Base-by-base conservation (phyloP, 2,888 invertebrate species). In the Phoenoteleia sp. region DNA sequence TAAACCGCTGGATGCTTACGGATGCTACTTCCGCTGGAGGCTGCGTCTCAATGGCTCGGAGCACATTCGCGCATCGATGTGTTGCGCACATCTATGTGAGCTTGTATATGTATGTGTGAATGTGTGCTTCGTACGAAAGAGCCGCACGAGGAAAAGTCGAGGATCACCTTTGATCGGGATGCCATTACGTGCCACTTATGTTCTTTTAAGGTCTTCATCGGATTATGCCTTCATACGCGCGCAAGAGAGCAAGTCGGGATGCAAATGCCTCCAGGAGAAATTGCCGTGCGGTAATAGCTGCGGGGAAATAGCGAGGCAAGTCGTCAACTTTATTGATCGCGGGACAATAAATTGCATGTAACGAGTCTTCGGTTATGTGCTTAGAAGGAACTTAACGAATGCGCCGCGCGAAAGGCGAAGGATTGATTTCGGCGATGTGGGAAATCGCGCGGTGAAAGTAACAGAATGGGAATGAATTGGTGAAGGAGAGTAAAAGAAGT, bases 191-290 rank as follows among this genome's bases (percentile, higher is more conserved):
- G 66, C 76, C 76, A 76, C 77, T 77, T 77, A 69, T 69, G 67
- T 77, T 77, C 77, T 69, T 77, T 60, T 77, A 69, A 77, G 60
- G 49, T 77, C 67, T 77, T 69, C 77, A 69, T 77, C 54, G 77
- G 60, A 69, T 77, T 69, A 77, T 21, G n/a, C 13, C 25, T 23
- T 60, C 39, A 54, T 25, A 49, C n/a, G 25, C n/a, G 36, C 17
- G 39, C 19, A 36, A 19, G 27, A 21, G 62, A 33, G 25, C 15
- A 56, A 39, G 27, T 33, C 36, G 19, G 36, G 39, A 66, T 67
- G 66, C 76, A 66, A 76, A 76, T 76, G 66, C 33, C 62, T 36
- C 52, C 1, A 23, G 33, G 36, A 66, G 56, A 76, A 58, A 67
- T 67, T 52, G 19, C 33, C 25, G 64, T 17, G 49, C 62, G 54